Base-by-base conservation (phyloP, 1,140 invertebrate genomes). In the Penaeus chinensis region DNA sequence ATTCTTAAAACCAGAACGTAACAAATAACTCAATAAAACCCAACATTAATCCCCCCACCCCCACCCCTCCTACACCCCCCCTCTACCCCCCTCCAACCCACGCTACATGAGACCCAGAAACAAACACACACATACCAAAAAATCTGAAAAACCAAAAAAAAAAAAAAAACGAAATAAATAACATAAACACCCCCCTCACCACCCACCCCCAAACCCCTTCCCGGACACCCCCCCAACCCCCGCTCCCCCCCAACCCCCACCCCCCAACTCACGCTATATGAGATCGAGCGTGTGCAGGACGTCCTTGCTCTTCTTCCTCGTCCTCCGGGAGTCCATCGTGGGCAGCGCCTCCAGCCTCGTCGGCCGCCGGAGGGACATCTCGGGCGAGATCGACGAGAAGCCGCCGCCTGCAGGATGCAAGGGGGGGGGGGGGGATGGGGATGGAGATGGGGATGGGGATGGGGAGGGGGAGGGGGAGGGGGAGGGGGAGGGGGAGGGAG, bases 271-370 rank as follows among this genome's bases (percentile, higher is more conserved):
- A 22, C 63, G 84, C 65, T 65, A 86, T 24, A 82, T 86, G 65
- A 86, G 54, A 62, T 86, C 84, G 71, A 86, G 78, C 60, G 79
- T 89, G 65, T 90, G 61, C 88, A 90, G 84, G 90, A 91, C 88
- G 91, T 91, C 89, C 86, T 91, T 84, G 76, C 83, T 90, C 89
- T 91, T 81, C 61, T 90, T 91, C 18, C 88, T 89, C 42, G 88
- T 90, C 47, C 74, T n/a, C 16, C 89, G 82, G 4, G 37, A 42
- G 16, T 90, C 89, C 8, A 90, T 88, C 16, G 91, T 65, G 3
- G 91, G 91, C 47, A 92, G 89, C 3, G 92, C 91, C 80, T 92
- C 91, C 10, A 92, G 88, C 27, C 91, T 90, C 20, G 87, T 90
- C 0, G 92, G 92, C 84, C 90, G 91, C 62, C 91, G 76, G 24